Evolutionary conservation across 2,888 invertebrate genomes (phyloP), one percentile per base, ranked within the genome.

Genomic region (Azorinus chamasolen): DNA sequence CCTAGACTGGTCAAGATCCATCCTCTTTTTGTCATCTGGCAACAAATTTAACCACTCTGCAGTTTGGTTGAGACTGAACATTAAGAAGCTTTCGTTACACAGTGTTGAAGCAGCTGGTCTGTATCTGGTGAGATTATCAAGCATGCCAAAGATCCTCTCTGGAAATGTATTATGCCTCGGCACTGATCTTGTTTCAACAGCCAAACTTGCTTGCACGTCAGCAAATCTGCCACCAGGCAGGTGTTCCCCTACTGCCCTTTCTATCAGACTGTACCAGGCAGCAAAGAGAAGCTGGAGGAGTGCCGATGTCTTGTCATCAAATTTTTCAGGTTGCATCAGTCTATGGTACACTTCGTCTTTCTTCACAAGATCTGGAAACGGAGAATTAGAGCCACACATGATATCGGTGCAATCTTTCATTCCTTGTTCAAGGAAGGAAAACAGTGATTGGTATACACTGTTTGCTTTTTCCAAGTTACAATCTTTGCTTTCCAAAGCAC

Each of bases 211-310:
- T 6, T 53, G 5, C 2, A 75, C 20, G 16, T 68, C 20, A 27
- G 58, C 41, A 51, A 53, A 68, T 1, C 27, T 27, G 24, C 72
- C 77, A 14, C 64, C 72, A 2, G 12, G 16, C 45, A 70, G 18
- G 32, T 79, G 63, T 24, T 79, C 61, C 57, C 73, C 37, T n/a
- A 68, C 75, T 45, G 75, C 71, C 46, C 66, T 79, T 12, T 16
- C 6, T 1, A 74, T 27, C 1, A 78, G 32, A 3, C 55, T 58
- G 41, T 46, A 5, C 68, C 68, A 71, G 1, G 71, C 22, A 1
- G 10, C 16, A 51, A 75, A 75, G 41, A 75, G 65, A 18, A 50
- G 68, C 18, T 75, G 71, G 18, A 71, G 16, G 41, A 66, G 12
- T 20, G 32, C 37, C n/a, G 4, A 48, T 22, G 59, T 74, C 27